These are phyloP conservation scores for Pristionchus japonicus DNA, from an alignment of 2,888 invertebrate genomes.

Conservation along the genomic window DNA sequence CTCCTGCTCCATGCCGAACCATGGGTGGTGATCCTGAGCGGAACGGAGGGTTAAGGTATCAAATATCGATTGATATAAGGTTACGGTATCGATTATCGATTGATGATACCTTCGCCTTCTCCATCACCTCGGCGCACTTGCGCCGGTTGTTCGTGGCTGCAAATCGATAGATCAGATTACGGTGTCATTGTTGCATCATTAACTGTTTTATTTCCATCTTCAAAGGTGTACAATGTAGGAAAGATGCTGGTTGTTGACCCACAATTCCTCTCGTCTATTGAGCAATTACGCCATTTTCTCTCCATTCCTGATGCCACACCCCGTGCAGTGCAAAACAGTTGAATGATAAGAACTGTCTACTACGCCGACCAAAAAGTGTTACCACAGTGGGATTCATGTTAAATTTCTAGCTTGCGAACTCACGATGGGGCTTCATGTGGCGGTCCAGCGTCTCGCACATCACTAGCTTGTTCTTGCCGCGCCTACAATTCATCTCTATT, in stretches of 20 bases:
- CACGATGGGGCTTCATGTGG: slow-evolving; percentile 70
- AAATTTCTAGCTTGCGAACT: too few relatives aligned
- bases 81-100: not conserved
- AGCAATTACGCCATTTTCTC: too few relatives aligned
- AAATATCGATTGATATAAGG: too few relatives aligned
- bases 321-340: too few relatives aligned
- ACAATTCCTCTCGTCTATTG: too few relatives aligned
- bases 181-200: not conserved
- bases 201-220: slow-evolving; percentile 15
- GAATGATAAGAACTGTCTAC: too few relatives aligned
- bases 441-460: slow-evolving; percentile 83
- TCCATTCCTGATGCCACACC: too few relatives aligned
- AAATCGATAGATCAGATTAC: slow-evolving; percentile 50
- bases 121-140: slow-evolving; percentile 77
- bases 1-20: slow-evolving; percentile 80
- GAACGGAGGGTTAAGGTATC: not conserved
- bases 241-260: too few relatives aligned
- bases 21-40: slow-evolving; percentile 75
- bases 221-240: not conserved
- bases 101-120: slow-evolving; percentile 70
- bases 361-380: too few relatives aligned
- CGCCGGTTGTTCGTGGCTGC: slow-evolving; percentile 77
- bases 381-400: too few relatives aligned
- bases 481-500: slow-evolving; percentile 33
- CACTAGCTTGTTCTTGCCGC: slow-evolving; percentile 89